Percentiles rank a stretch among this genome's conserved stretches.
phyloP scores from a whole-genome alignment of 2,797 vertebrate species.

The Rhadinocentrus ornatus region DNA sequence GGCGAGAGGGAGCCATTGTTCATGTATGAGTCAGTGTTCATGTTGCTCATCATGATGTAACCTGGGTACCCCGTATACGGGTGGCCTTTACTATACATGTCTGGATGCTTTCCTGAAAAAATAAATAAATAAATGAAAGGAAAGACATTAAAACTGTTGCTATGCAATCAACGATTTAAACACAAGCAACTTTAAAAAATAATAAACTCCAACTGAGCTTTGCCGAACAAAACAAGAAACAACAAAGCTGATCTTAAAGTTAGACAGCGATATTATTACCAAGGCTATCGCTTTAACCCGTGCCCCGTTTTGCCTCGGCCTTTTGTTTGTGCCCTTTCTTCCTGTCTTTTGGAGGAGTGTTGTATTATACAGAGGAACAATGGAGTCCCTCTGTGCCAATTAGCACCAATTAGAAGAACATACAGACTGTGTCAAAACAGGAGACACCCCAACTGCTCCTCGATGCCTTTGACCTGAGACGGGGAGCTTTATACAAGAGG shows the following conservation, averaged over 20 bases:
- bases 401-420: conserved; percentile 85
- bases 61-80: conserved; percentile 93
- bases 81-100: conserved; percentile 93
- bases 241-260: conserved; percentile 29
- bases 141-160: conserved; percentile 23
- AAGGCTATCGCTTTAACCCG: conserved; percentile 69
- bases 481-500: conserved; percentile 63
- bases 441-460: conserved; percentile 75
- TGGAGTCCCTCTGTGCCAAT: conserved; percentile 82
- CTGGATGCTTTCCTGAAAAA: conserved; percentile 89
- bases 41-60: conserved; percentile 99
- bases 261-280: conserved; percentile 68
- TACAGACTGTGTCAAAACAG: conserved; percentile 82
- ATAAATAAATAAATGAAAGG: conserved; percentile 14
- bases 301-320: conserved; percentile 56
- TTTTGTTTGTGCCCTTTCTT: conserved; percentile 75
- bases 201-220: not conserved
- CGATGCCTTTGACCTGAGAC: conserved; percentile 70
- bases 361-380: conserved; percentile 77
- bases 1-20: conserved; percentile 97
- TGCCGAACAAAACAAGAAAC: conserved; percentile 2
- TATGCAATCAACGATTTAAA: not conserved
- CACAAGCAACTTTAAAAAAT: conserved; percentile 3
- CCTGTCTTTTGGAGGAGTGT: conserved; percentile 63
- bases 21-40: conserved; percentile 97